Conservation (phyloP, 53 echinoderm and acorn worm genomes). For the Luidia sarsii region DNA sequence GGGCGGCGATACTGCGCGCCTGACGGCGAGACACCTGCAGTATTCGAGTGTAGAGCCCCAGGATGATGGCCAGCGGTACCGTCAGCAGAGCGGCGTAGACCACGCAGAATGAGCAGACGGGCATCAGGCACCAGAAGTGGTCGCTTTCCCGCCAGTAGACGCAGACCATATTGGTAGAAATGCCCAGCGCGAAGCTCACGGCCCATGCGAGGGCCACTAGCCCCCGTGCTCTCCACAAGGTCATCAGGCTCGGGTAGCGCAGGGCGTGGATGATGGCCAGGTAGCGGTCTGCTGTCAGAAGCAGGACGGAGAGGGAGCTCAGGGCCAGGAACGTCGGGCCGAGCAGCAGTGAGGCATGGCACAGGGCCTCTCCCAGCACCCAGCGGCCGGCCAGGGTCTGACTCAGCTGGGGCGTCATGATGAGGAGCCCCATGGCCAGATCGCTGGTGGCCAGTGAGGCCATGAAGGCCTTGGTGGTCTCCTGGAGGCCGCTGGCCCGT, state of each 20-base stretch:
- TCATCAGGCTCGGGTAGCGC: slow-evolving; percentile 24
- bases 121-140: not conserved
- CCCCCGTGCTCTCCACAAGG: not conserved
- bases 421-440: not conserved
- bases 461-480: slow-evolving; percentile 8
- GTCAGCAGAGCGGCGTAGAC: not conserved
- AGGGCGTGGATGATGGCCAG: slow-evolving; percentile 22
- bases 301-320: not conserved
- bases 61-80: not conserved
- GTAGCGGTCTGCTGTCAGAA: not conserved
- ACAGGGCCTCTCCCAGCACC: not conserved
- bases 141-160: not conserved
- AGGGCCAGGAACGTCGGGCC: not conserved
- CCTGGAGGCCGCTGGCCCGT: slow-evolving; percentile 3
- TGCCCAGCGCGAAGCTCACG: not conserved
- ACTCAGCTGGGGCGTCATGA: not conserved
- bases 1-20: slow-evolving; percentile 32
- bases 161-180: not conserved
- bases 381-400: not conserved
- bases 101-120: not conserved
- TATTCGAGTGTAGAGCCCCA: slow-evolving; percentile 10
- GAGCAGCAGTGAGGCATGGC: not conserved
- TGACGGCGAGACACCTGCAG: slow-evolving; percentile 18
- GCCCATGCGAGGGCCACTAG: not conserved
- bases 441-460: not conserved